Evolutionary conservation across 2,888 invertebrate genomes (phyloP).

Genomic region (Labia minor): DNA sequence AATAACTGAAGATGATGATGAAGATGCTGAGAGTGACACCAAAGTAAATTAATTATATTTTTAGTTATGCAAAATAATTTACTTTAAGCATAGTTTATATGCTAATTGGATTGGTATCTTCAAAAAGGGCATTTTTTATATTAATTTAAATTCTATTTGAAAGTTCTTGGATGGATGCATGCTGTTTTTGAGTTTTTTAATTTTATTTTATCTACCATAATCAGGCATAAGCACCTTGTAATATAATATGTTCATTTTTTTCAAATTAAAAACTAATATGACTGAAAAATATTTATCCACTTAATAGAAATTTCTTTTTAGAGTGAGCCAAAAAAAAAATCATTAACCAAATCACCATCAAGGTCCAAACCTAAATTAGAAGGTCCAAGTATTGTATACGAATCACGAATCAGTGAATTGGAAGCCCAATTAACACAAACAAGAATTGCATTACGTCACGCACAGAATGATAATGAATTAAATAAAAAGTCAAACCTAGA

Average conservation of each 20-base stretch:
- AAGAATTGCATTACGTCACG: conserved; percentile 62
- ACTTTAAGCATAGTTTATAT: too few relatives aligned
- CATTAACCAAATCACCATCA: conserved; percentile 37
- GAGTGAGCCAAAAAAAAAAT: conserved; percentile 23
- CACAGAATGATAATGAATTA: conserved; percentile 54
- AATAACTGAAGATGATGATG: conserved; percentile 32
- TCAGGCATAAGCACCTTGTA: neutral
- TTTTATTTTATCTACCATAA: too few relatives aligned
- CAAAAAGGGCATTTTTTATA: neutral
- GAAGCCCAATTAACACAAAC: conserved; percentile 73
- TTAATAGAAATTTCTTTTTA: too few relatives aligned
- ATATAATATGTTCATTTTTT: conserved; percentile 14
- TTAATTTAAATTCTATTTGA: neutral
- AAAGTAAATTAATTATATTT: conserved; percentile 19
- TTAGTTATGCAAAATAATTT: neutral
- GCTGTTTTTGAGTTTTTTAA: too few relatives aligned
- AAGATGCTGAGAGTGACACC: conserved; percentile 27
- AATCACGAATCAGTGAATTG: conserved; percentile 71
- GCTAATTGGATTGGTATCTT: conserved; percentile 3
- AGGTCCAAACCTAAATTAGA: conserved; percentile 39
- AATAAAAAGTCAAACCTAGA: conserved; percentile 31
- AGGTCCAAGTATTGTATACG: conserved; percentile 70
- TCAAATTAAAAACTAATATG: neutral
- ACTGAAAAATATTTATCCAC: neutral
- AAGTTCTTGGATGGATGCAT: too few relatives aligned